Evolutionary conservation across 2,797 vertebrate genomes (phyloP).

Genomic region (Cossypha caffra): DNA sequence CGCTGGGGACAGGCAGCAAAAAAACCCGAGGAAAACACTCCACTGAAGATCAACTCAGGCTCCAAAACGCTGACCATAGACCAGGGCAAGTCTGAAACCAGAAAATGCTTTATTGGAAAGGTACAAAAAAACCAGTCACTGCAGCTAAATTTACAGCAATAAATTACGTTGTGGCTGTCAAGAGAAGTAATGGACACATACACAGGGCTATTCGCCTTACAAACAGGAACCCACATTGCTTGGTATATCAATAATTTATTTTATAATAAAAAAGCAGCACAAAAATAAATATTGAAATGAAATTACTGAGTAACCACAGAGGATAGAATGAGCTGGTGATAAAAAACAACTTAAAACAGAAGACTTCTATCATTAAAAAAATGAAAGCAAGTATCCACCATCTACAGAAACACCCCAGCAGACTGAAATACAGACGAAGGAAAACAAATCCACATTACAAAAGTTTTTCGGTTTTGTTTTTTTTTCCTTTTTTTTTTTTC

Average conservation of each 20-base stretch:
- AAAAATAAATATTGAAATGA: conserved; percentile 96
- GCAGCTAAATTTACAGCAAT: conserved; percentile 88
- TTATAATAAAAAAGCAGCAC: conserved; percentile 85
- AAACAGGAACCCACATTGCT: conserved; percentile 83
- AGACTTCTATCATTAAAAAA: conserved; percentile 59
- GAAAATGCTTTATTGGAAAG: conserved; percentile 90
- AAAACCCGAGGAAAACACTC: not conserved
- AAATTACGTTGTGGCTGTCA: conserved; percentile 89
- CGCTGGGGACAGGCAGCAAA: not conserved
- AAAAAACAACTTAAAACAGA: conserved; percentile 55
- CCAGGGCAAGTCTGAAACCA: conserved; percentile 69
- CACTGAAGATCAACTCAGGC: not conserved
- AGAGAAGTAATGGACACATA: conserved; percentile 79
- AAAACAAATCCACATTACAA: conserved; percentile 59
- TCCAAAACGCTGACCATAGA: conserved; percentile 20
- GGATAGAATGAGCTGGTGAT: conserved; percentile 64
- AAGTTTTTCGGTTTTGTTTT: conserved; percentile 46
- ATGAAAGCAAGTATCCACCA: conserved; percentile 62
- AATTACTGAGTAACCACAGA: conserved; percentile 74
- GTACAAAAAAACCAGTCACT: conserved; percentile 91
- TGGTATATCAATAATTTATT: conserved; percentile 95
- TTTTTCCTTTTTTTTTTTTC: not conserved
- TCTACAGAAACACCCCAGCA: conserved; percentile 47
- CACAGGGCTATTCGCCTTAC: conserved; percentile 73
- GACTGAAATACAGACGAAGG: conserved; percentile 46